Base-by-base conservation (phyloP, 2,797 vertebrate genomes). In the Ficedula albicollis region DNA sequence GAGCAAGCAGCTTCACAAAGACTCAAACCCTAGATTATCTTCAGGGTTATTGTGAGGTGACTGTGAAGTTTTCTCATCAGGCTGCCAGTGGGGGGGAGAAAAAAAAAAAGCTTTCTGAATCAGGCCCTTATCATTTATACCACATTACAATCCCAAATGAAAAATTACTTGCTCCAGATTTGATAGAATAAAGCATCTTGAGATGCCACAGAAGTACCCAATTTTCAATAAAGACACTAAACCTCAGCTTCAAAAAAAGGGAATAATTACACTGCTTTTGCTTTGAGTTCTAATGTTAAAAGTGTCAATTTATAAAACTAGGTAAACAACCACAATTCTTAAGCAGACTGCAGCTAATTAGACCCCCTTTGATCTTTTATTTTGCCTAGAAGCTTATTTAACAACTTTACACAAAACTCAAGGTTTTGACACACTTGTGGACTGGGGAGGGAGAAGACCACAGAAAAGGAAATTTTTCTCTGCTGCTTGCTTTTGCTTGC, bases 211-310 rank as follows among this genome's bases (percentile, higher is more conserved):
- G 94, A 97, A 96, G 91, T 74, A 95, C 64, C 79, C 84, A 85
- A 84, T 97, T 97, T 96, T 97, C 94, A 97, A 92, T 96, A 95
- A 97, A 96, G 97, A 96, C 91, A 96, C 97, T 97, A 97, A 97
- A 97, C 66, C 84, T 88, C 95, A 97, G 96, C 96, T 93, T 97
- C 94, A 97, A 94, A 97, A 95, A 95, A 95, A 81, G 67, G 49
- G 87, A 97, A 97, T 97, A 97, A 98, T 98, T 97, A 97, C 96
- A 97, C 96, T 18, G 2, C 58, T 96, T 97, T 97, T 97, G 96
- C 95, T 97, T 97, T 96, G 95, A 96, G 95, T 97, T 97, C 93
- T 95, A 95, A 96, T 91, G 95, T 96, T 97, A 96, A 97, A 97
- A 96, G 94, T 96, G 92, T 95, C 95, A 95, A 95, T 97, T 97